Evolutionary conservation across 2,797 vertebrate genomes (phyloP), one percentile per base, ranked within the genome.

Genomic region (Myotis planiceps): DNA sequence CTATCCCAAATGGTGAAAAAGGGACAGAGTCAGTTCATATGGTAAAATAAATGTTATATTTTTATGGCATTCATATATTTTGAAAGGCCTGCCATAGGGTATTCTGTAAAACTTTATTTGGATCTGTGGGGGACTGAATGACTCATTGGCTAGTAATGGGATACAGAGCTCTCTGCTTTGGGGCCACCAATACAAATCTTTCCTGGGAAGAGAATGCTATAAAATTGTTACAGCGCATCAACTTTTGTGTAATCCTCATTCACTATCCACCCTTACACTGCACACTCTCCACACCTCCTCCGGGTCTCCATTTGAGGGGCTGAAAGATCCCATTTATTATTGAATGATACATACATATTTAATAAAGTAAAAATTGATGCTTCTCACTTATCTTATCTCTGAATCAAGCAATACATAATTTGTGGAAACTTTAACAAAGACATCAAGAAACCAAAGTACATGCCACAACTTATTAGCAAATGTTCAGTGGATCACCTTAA

Each of bases 131-230:
- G 97, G 93, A 94, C 94, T 92, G 94, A 97, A 94, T 97, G 97
- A 97, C 95, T 97, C 97, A 97, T 81, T 96, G 96, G 51, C 76
- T 94, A 78, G 88, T 97, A 97, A 97, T 97, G 90, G 88, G 78
- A 96, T 97, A 83, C 97, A 97, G 93, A 96, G 39, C 88, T 83
- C 90, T 94, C 66, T 79, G 93, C 75, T 83, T 91, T 29, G 5
- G 66, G 93, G 92, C 90, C 95, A 97, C 95, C 85, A 88, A 69
- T 86, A 95, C 93, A 94, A 95, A 95, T 94, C 96, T 97, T 97
- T 74, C 90, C 88, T 95, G 86, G 81, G 86, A 97, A 93, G 92
- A 96, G 42, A 86, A 81, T 0, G 2, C 81, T 81, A 69, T 80
- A 94, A 96, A 96, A 93, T 93, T 69, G 88, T 93, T 94, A 97